Conservation (phyloP, 1,140 invertebrate species). For the Aphis craccivora region DNA sequence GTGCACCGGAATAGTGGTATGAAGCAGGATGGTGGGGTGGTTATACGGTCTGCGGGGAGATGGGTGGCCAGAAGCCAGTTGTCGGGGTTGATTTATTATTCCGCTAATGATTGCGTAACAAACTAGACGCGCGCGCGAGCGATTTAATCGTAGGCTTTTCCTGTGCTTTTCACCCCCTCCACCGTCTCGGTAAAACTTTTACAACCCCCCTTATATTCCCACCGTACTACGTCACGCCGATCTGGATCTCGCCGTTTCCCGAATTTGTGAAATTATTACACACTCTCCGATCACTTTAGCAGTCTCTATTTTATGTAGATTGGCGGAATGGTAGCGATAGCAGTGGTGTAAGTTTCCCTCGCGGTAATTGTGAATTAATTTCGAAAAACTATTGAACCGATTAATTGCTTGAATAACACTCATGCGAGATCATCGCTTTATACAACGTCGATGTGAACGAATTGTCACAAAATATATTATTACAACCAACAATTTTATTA, state of each 20-base stretch:
- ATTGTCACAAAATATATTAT: not conserved
- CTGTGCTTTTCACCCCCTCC: conserved; percentile 18
- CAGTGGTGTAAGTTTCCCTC: not conserved
- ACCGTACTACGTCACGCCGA: not conserved
- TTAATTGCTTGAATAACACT: conserved; percentile 36
- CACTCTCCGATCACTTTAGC: not conserved
- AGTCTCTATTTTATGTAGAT: not conserved
- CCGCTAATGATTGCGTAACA: conserved; percentile 54
- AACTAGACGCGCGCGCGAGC: conserved; percentile 31
- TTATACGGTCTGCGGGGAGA: not conserved
- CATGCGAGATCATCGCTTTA: too few species aligned
- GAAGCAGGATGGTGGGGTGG: not conserved
- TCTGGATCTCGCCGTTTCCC: not conserved
- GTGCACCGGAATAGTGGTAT: not conserved
- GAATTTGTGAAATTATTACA: conserved; percentile 39
- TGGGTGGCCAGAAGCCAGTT: conserved; percentile 14
- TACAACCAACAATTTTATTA: too few species aligned
- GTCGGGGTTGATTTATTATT: conserved; percentile 52
- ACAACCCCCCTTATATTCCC: not conserved
- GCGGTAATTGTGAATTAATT: conserved; percentile 50
- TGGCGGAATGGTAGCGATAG: too few species aligned
- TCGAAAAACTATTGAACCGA: conserved; percentile 48
- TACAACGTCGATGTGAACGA: not conserved
- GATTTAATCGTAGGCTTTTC: conserved; percentile 56
- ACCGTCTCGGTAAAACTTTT: conserved; percentile 32